Evolutionary conservation across 1,140 invertebrate species (phyloP).

Genomic region (Hycleus phaleratus): DNA sequence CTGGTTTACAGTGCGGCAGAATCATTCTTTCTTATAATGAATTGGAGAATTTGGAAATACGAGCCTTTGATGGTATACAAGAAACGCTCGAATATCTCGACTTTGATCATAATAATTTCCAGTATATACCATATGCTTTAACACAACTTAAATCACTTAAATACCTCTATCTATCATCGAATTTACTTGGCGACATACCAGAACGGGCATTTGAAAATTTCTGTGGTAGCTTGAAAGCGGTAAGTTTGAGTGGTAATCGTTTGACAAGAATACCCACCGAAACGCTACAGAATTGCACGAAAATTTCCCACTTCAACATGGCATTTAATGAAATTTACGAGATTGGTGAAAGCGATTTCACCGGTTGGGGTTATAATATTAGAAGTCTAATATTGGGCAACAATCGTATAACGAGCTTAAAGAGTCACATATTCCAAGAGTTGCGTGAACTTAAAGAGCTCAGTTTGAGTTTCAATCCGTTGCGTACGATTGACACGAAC

Average conservation of each 20-base stretch:
- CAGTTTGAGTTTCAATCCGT: conserved; percentile 80
- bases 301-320: conserved; percentile 73
- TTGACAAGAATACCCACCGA: conserved; percentile 62
- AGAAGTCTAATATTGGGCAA: conserved; percentile 76
- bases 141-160: conserved; percentile 57
- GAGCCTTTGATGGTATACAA: conserved; percentile 62
- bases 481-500: conserved; percentile 66
- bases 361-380: conserved; percentile 70
- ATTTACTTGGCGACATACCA: conserved; percentile 56
- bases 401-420: conserved; percentile 71
- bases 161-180: conserved; percentile 77
- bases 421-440: conserved; percentile 61
- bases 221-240: conserved; percentile 56
- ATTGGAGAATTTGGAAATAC: conserved; percentile 56
- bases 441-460: conserved; percentile 70
- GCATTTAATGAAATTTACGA: conserved; percentile 78
- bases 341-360: conserved; percentile 65
- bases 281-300: conserved; percentile 58
- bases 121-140: conserved; percentile 58
- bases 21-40: conserved; percentile 74
- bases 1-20: conserved; percentile 59
- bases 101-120: conserved; percentile 71
- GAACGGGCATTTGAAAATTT: conserved; percentile 51
- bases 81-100: conserved; percentile 73
- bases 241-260: conserved; percentile 75